Percentiles rank a stretch among this genome's conserved stretches.
Evolutionary conservation across 1,140 invertebrate species (phyloP).

Genomic region (Drosophila varians): DNA sequence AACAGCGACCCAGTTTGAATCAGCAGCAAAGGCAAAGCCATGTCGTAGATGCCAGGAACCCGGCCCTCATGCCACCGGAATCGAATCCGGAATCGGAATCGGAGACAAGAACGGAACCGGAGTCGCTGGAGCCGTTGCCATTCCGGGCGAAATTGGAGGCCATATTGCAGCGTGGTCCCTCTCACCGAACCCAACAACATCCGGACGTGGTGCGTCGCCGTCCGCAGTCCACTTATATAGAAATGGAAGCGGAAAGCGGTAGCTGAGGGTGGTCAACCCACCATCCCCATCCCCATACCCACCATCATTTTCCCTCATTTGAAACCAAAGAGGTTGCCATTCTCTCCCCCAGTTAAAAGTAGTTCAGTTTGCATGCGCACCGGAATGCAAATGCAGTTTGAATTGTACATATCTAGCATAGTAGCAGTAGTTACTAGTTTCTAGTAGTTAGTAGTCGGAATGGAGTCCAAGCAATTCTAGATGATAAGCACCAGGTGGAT

Average conservation of each 20-base stretch:
- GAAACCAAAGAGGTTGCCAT: constrained; percentile 40
- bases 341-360: constrained; percentile 27
- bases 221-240: constrained; percentile 59
- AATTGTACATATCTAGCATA: constrained; percentile 38
- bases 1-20: constrained; percentile 75
- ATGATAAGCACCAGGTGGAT: constrained; percentile 47
- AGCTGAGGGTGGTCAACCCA: constrained; percentile 37
- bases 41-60: constrained; percentile 62
- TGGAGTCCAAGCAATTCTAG: constrained; percentile 56
- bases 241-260: constrained; percentile 30
- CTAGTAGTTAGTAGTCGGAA: constrained; percentile 41
- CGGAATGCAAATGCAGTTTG: constrained; percentile 39
- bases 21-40: constrained; percentile 33
- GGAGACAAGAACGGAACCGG: constrained; percentile 15
- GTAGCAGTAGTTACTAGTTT: constrained; percentile 36
- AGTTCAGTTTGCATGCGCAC: constrained; percentile 18
- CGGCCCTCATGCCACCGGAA: constrained; percentile 13
- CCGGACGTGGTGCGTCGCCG: constrained; percentile 53
- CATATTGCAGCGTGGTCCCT: constrained; percentile 77
- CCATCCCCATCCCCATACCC: too few species aligned
- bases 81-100: constrained; percentile 17
- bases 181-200: constrained; percentile 71
- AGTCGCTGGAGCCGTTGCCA: constrained; percentile 46
- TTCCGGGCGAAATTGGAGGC: constrained; percentile 82
- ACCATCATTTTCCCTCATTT: constrained; percentile 1